Base-by-base conservation (phyloP, 1,140 invertebrate genomes). In the Potamilus streckersoni region DNA sequence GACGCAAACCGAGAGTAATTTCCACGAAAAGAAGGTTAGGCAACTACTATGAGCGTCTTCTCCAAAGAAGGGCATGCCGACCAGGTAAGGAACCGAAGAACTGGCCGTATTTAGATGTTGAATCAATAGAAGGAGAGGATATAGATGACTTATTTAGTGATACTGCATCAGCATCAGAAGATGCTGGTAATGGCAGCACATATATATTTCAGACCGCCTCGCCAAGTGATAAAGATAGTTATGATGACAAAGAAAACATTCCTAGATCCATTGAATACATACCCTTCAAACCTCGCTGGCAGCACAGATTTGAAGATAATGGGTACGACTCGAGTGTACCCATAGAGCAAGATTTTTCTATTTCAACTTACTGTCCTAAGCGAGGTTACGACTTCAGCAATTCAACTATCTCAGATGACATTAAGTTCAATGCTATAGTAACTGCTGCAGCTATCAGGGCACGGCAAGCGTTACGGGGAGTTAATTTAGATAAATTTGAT, bases 391-490 rank as follows among this genome's bases (percentile, higher is more conserved):
- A 77, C 65, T 71, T 71, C 19, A 2, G 57, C 11, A 77, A 77
- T 38, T 72, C 67, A 58, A 59, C 74, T 4, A 62, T 79, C 2
- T 20, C 66, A 61, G 74, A 83, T 23, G 79, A 80, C 62, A 60
- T 83, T 66, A 61, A 74, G n/a, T 83, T 80, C 60, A 79, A 83
- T 38, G 69, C 80, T 23, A 58, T 80, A 62, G 79, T 83, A 55
- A 73, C 79, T 49, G 68, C 73, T 23, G 79, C 81, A 20, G 81
- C 81, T 14, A 62, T 75, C 58, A 76, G 76, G 38, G 81, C 81
- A 20, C 62, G 81, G n/a, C 64, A 72, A 31, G 78, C 78, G n/a
- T 65, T 83, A 57, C 67, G 71, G 77, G 71, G 76, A 66, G 71
- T 80, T 3, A 78, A 83, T 57, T 67, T 80, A 60, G 67, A 78